Base-by-base conservation (phyloP, 1,140 invertebrate species). In the Drosophila insularis region DNA sequence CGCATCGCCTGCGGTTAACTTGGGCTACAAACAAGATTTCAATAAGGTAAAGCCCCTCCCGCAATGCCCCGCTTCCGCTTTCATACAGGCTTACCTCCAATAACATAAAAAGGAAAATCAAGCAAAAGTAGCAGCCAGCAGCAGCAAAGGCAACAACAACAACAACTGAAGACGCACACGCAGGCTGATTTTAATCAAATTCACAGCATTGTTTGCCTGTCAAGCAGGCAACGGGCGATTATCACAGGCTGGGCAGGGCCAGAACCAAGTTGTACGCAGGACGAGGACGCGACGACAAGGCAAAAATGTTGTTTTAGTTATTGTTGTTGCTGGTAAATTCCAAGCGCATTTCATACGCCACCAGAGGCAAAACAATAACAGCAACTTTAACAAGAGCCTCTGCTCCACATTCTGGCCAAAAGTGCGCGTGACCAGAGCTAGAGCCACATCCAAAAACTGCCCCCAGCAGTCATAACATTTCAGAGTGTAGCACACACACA, bases 141-240 rank as follows among this genome's bases (percentile, higher is more conserved):
- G 71, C 61, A 80, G 56, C 61, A 63, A 39, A 61, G 74, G 56
- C 61, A 63, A 39, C 66, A 86, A 65, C 59, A 75, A 64, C 43
- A 72, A 54, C 66, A 68, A 71, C 67, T 64, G 70, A 74, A 76
- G 80, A 78, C 84, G 84, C 84, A 87, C 84, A 87, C 80, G 80
- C 84, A 78, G 85, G 65, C 84, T 79, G 89, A 90, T 90, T 90
- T 89, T 90, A 90, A 90, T 90, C 89, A 89, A 90, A 90, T 90
- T 90, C 89, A 90, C 89, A 90, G 89, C 89, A 90, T 90, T 90
- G 89, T 90, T 90, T 90, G 84, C 82, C 89, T 89, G 89, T 90
- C 89, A 90, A 87, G 69, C 76, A 82, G 71, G 70, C 67, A 78
- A 61, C 68, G 69, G 55, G 64, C 86, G 86, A 90, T 90, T 90